A percentile compares a stretch with the other conserved stretches of the same genome.
Evolutionary conservation across 1,140 invertebrate species (phyloP).

Genomic region (Zaprionus tsacasi): DNA sequence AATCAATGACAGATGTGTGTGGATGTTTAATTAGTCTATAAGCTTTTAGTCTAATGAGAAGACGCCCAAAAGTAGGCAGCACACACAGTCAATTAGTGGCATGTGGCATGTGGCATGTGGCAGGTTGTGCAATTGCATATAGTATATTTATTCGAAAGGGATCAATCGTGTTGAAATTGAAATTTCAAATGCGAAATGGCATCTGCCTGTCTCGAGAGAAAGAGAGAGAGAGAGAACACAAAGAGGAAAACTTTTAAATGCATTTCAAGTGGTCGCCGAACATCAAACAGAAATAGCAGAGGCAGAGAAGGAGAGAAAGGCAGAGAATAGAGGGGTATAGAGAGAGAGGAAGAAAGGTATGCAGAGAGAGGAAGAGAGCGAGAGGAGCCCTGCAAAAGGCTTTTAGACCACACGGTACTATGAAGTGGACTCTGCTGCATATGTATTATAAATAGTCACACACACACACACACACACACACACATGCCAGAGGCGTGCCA

Average conservation of each 20-base stretch:
- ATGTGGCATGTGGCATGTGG: background rate
- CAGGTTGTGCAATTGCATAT: background rate
- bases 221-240: constrained; percentile 5
- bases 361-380: constrained; percentile 40
- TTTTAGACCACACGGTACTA: constrained; percentile 59
- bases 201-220: constrained; percentile 3
- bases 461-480: background rate
- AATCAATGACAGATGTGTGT: constrained; percentile 53
- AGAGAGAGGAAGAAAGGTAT: too few relatives aligned
- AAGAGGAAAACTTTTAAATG: constrained; percentile 60
- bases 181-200: constrained; percentile 40
- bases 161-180: constrained; percentile 36
- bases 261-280: constrained; percentile 73
- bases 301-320: too few relatives aligned
- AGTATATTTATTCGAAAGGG: background rate
- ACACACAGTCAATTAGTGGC: constrained; percentile 8
- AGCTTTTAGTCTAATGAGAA: constrained; percentile 71
- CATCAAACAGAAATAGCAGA: constrained; percentile 58
- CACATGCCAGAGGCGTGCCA: background rate
- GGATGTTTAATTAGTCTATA: constrained; percentile 52
- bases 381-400: constrained; percentile 47
- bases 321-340: too few relatives aligned
- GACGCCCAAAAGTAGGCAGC: constrained; percentile 8
- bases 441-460: constrained; percentile 59
- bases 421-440: constrained; percentile 57